These are phyloP conservation scores for Barbus barbus DNA, from an alignment of 2,113 vertebrate genomes.

Conservation along the genomic window DNA sequence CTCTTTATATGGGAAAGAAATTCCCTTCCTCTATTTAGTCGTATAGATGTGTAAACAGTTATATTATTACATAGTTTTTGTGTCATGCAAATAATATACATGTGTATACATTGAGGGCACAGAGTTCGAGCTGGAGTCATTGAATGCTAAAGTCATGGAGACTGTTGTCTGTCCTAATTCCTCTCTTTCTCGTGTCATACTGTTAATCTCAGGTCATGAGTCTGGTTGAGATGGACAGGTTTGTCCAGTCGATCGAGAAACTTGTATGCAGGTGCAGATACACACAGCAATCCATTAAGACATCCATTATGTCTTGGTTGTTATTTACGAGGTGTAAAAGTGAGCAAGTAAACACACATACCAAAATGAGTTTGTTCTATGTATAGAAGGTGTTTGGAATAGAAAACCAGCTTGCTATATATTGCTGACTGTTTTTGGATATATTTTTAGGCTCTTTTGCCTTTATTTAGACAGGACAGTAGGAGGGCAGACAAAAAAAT, in stretches of 20 bases:
- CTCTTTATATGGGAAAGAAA: slow-evolving; percentile 26
- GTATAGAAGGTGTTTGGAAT: neutral
- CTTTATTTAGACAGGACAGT: neutral
- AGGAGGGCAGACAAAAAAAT: neutral
- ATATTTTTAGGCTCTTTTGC: neutral
- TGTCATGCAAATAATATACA: neutral
- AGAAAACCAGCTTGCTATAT: neutral
- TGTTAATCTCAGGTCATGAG: neutral
- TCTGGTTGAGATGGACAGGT: slow-evolving; percentile 15
- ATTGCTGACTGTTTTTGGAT: neutral
- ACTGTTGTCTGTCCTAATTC: neutral
- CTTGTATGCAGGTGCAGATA: slow-evolving; percentile 27
- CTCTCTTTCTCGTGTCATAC: neutral
- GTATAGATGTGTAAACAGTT: neutral
- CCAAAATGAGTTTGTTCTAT: too few species aligned
- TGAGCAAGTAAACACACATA: neutral
- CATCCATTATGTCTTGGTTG: neutral
- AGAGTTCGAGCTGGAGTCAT: neutral
- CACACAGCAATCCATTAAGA: neutral
- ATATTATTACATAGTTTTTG: neutral
- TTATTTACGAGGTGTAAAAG: neutral
- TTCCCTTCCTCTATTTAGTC: neutral
- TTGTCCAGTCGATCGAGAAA: slow-evolving; percentile 22
- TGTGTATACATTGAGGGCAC: neutral
- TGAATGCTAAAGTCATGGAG: neutral